Evolutionary conservation across 2,888 invertebrate genomes (phyloP), one percentile per base, ranked within the genome.

Genomic region (Lepas anatifera): DNA sequence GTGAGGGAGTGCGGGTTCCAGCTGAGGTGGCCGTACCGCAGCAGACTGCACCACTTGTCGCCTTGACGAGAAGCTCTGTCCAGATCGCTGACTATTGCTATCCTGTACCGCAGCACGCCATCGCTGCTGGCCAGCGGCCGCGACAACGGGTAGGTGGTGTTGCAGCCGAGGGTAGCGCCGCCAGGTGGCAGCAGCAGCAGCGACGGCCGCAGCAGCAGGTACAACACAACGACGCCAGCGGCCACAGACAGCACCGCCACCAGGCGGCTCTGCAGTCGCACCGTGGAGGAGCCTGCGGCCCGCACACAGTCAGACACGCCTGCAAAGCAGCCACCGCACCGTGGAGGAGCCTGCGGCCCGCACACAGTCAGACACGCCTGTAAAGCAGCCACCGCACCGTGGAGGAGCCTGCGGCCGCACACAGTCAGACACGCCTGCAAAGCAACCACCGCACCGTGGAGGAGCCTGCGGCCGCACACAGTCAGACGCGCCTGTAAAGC

Each of bases 31-130:
- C 48, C 48, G n/a, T 25, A 25, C 8, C 89, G 92, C 98, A 3
- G 85, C 86, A 76, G 81, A 79, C 73, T 80, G 64, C 37, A 70
- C 70, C 10, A 68, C 66, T n/a, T 64, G 73, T 43, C 70, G 71
- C 41, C 72, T 71, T 18, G 73, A 71, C 22, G 48, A 4, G 96
- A 95, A 75, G 87, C 86, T 37, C 87, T 90, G 79, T 99, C 99
- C 77, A 98, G 84, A 83, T 99, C 99, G 39, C 95, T 88, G 69
- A 99, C 89, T 76, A 97, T 87, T 25, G 89, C 95, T 78, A 99
- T 92, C 75, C 88, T 85, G 81, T 87, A 95, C 29, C 86, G 85
- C 18, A 87, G 72, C 18, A 74, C 79, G 75, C 86, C 83, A 72
- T 85, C 85, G 73, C 84, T 82, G 25, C 84, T 82, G 74, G 83